Evolutionary conservation across 2,888 invertebrate species (phyloP), one percentile per base, ranked within the genome.

Genomic region (Mythimna vitellina): DNA sequence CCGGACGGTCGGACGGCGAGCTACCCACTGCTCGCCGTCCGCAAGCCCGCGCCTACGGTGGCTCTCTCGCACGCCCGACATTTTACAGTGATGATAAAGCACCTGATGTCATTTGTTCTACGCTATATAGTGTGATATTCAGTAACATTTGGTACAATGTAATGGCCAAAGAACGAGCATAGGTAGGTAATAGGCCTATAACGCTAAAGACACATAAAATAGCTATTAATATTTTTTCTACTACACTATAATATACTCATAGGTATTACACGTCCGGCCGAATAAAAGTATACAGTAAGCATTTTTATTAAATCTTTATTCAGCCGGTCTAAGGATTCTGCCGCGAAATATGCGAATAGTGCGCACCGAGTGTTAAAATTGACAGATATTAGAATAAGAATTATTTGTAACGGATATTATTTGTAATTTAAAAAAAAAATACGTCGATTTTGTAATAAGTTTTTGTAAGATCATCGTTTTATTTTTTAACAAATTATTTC

Each of bases 171-270:
- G 10, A 70, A 32, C 38, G 54, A 56, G 60, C 58, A 70, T 79
- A 74, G 38, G 9, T 68, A 72, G 66, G 51, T 62, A 71, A 25
- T 78, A 81, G 81, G 83, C 84, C 76, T 83, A 71, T 78, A 67
- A 32, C 42, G 72, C 78, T 74, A 67, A 73, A 60, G 38, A 83
- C 72, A 81, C 76, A 73, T 70, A 81, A 78, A 54, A 66, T 75
- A 75, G 65, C 70, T 73, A 79, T 61, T 77, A 62, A 81, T 80
- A 78, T 84, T 76, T 82, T 85, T 82, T 84, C 76, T 80, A 84
- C 82, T 78, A 76, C 78, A 85, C 85, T 62, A 61, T 76, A 76
- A 69, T 79, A 66, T 82, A 81, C 65, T 68, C 56, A 63, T 78
- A 74, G 64, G 54, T 68, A 66, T 75, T 76, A 86, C 73, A 76